Conservation (phyloP, 2,797 vertebrate genomes). For the Phaenicophaeus curvirostris region DNA sequence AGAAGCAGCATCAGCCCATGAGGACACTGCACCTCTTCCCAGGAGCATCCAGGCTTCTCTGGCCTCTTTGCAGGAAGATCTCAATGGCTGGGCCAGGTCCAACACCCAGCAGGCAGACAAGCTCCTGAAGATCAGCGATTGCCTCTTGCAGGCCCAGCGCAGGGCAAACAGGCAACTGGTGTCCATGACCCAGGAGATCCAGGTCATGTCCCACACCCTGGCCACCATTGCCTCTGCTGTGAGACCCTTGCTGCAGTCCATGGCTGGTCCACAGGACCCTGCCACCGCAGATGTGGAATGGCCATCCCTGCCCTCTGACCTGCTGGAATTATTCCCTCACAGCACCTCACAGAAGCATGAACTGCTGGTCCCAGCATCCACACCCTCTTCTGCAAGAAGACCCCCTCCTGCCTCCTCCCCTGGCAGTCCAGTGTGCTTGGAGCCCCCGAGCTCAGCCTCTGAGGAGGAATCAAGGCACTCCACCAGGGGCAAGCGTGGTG, state of each 20-base stretch:
- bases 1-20: neutral
- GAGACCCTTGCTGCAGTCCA: neutral
- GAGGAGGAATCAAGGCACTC: neutral
- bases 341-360: neutral
- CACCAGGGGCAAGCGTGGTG: neutral
- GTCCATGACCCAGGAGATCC: neutral
- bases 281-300: rapidly evolving
- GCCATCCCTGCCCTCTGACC: neutral
- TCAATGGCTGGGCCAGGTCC: neutral
- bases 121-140: neutral
- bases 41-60: neutral
- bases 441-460: neutral
- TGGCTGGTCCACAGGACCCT: neutral
- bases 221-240: neutral
- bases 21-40: neutral
- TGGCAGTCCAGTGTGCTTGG: rapidly evolving
- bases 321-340: neutral
- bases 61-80: neutral
- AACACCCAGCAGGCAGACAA: rapidly evolving
- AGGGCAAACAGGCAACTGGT: neutral
- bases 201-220: neutral
- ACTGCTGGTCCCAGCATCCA: rapidly evolving
- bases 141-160: neutral
- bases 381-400: neutral
- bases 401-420: rapidly evolving